Conservation (phyloP, 2,113 vertebrate genomes). For the Podiceps cristatus region DNA sequence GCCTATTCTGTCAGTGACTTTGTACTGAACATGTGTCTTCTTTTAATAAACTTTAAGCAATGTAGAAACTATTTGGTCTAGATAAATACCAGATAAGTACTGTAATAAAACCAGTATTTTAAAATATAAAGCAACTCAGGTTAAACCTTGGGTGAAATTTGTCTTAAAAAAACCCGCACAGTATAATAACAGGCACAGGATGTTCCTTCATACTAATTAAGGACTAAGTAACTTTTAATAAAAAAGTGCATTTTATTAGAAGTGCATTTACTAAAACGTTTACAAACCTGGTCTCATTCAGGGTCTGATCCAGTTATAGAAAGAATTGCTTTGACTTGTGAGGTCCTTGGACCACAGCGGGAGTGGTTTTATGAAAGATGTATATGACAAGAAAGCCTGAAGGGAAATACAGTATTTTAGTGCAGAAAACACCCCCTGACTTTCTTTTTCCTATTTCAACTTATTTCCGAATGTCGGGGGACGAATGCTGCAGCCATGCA, state of each 20-base stretch:
- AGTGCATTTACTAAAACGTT: background rate
- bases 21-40: accelerated
- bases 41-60: background rate
- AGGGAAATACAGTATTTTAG: background rate
- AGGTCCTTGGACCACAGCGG: background rate
- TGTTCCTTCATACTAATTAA: background rate
- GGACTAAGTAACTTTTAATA: background rate
- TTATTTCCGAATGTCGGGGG: background rate
- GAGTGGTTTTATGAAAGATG: background rate
- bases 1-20: background rate
- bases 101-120: background rate
- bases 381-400: background rate
- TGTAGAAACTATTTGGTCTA: background rate
- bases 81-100: background rate
- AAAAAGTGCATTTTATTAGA: background rate
- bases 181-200: background rate
- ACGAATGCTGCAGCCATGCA: accelerated
- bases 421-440: background rate
- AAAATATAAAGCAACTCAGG: background rate
- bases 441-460: background rate
- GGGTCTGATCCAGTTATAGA: background rate
- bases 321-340: accelerated
- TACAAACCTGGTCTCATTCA: background rate
- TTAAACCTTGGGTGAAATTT: background rate
- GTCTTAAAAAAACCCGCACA: background rate